Evolutionary conservation across 1,140 invertebrate genomes (phyloP), one percentile per base, ranked within the genome.

Genomic region (Polypedilum pembai): DNA sequence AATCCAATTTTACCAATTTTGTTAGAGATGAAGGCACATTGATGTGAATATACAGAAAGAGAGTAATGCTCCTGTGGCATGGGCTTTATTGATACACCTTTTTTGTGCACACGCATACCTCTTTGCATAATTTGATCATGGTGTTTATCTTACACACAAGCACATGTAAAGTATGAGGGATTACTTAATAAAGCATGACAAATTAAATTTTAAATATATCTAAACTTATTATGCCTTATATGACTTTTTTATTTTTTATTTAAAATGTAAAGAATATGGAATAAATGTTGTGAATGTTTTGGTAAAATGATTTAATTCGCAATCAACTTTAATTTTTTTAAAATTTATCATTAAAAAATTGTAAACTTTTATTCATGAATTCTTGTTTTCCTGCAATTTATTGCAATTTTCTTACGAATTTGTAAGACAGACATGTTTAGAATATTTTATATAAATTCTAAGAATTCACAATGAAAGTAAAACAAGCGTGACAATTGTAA

Each of bases 1-100:
- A 69, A 69, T 69, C 65, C 65, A 69, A 69, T 69, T 56, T 69
- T 69, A 18, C 65, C 65, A 69, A 69, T 69, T 69, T 69, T 69
- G 45, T 56, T n/a, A 15, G 24, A 33, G 24, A 33, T 33, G 24
- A 5, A 33, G 24, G 24, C 24, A 33, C 24, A 33, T 33, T 33
- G 24, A 33, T 33, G 24, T 33, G 5, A 3, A 5, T 33, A 33
- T 33, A 33, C 24, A 33, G 24, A 33, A 5, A 33, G 45, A 56
- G 12, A n/a, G 12, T 4, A 56, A 56, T 56, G 45, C 45, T 56
- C n/a, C n/a, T 56, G 45, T 56, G 45, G 45, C 15, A 12, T 12
- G 0, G 15, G n/a, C 45, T 56, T 56, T 56, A 56, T 56, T 56
- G 45, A 56, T 56, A 15, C n/a, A 56, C 45, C 12, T 56, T 4